Evolutionary conservation across 2,888 invertebrate genomes (phyloP), one percentile per base, ranked within the genome.

Genomic region (Plagiodera versicolora): DNA sequence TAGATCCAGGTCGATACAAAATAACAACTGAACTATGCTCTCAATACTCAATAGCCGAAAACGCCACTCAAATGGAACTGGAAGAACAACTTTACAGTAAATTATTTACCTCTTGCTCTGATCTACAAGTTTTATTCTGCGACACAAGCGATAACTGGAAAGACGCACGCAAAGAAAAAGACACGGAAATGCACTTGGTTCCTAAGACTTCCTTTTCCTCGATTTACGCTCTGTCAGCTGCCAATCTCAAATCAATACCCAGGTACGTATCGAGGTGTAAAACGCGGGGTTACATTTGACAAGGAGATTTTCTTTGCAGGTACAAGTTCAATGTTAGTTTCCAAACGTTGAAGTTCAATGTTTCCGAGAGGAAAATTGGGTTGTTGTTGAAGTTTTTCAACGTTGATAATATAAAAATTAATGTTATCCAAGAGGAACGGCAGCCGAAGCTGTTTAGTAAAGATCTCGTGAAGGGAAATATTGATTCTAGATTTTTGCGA

Each of bases 31-130:
- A 93, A 74, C 79, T 92, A 53, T 91, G 91, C 74, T 87, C 89
- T 0, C 80, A 83, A 0, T 86, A 87, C 64, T 79, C 87, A 52
- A 84, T 86, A 9, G 78, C 89, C 1, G 91, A 92, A 76, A 89
- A 90, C 72, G 88, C 89, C 0, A 92, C 92, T 0, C 88, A 89
- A 71, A 91, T 91, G 86, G 92, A 93, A 80, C 77, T 92, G 56
- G 92, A 93, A 72, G 91, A 92, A 74, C 83, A 89, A 50, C 81
- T 92, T 8, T 94, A 92, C 71, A 92, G 92, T 66, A 83, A 92
- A 67, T 83, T 91, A 52, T 87, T 89, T 64, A 83, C 91, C 1
- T 87, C 87, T 64, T 86, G 90, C 67, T 85, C 85, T 11, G 87
- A 87, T 57, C 80, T 85, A 46, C 92, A 93, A 84, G 74, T 86